Evolutionary conservation across 1,140 invertebrate species (phyloP).

Genomic region (Aricia agestis): DNA sequence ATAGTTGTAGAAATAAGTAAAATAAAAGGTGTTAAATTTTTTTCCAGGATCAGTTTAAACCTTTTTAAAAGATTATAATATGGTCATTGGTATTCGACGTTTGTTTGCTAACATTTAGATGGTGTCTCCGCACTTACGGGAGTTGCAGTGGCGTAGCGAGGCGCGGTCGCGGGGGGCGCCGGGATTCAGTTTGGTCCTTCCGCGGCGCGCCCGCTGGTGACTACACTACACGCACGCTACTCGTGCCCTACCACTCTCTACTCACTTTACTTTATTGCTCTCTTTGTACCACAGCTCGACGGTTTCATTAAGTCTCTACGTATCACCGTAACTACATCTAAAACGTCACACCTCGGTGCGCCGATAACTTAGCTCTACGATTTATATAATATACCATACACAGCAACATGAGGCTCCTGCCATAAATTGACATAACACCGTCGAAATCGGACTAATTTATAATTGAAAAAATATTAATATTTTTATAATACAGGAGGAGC

Average conservation of each 20-base stretch:
- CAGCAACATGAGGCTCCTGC: conserved; percentile 59
- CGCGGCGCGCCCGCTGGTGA: conserved; percentile 38
- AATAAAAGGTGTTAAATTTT: too few relatives aligned
- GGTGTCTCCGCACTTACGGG: neutral
- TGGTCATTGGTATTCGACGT: neutral
- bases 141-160: conserved; percentile 18
- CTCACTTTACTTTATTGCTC: conserved; percentile 64
- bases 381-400: conserved; percentile 40
- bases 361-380: conserved; percentile 48
- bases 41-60: too few relatives aligned
- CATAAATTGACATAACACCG: conserved; percentile 62
- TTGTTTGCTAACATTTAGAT: neutral
- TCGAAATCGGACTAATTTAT: conserved; percentile 45
- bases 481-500: conserved; percentile 56
- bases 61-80: too few relatives aligned
- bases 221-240: conserved; percentile 53
- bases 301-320: conserved; percentile 73
- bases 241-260: conserved; percentile 55
- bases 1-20: too few relatives aligned
- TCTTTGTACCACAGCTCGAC: conserved; percentile 73
- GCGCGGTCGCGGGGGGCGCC: conserved; percentile 33
- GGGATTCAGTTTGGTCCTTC: conserved; percentile 60
- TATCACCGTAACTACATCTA: conserved; percentile 70
- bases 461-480: conserved; percentile 56
- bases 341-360: conserved; percentile 44